phyloP scores from a whole-genome alignment of 2,797 vertebrate species.

The Hypotaenidia okinawae region DNA sequence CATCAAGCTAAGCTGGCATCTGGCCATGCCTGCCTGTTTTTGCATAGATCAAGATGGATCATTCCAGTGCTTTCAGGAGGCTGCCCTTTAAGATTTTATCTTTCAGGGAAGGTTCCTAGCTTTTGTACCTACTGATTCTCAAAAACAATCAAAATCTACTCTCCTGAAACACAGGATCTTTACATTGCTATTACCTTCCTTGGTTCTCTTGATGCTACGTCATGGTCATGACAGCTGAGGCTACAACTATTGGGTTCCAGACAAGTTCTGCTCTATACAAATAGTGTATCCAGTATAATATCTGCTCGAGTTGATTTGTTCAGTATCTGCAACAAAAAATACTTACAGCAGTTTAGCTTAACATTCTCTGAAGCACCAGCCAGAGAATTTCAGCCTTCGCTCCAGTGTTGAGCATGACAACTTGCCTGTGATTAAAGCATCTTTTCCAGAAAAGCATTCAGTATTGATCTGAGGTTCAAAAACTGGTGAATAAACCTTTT shows the following conservation, averaged over 20 bases:
- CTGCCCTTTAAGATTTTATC: neutral
- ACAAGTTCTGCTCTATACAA: neutral
- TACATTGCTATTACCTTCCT: neutral
- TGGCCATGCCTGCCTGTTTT: neutral
- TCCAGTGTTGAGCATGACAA: neutral
- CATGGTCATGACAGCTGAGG: rapidly evolving
- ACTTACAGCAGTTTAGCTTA: neutral
- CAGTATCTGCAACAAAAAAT: neutral
- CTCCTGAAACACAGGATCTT: neutral
- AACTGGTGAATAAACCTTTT: neutral
- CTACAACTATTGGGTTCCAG: neutral
- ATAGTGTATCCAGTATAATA: neutral
- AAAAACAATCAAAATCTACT: neutral
- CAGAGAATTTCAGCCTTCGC: neutral
- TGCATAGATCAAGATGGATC: neutral
- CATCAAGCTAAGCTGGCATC: neutral
- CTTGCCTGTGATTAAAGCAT: neutral
- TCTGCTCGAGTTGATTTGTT: neutral
- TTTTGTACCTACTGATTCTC: neutral
- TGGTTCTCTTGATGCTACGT: neutral
- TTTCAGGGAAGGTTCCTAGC: neutral
- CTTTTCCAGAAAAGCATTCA: neutral
- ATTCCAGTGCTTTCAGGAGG: neutral
- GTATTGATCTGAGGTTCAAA: neutral
- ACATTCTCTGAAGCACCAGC: neutral